Base-by-base conservation (phyloP, 1,140 invertebrate genomes). In the Polyergus mexicanus region DNA sequence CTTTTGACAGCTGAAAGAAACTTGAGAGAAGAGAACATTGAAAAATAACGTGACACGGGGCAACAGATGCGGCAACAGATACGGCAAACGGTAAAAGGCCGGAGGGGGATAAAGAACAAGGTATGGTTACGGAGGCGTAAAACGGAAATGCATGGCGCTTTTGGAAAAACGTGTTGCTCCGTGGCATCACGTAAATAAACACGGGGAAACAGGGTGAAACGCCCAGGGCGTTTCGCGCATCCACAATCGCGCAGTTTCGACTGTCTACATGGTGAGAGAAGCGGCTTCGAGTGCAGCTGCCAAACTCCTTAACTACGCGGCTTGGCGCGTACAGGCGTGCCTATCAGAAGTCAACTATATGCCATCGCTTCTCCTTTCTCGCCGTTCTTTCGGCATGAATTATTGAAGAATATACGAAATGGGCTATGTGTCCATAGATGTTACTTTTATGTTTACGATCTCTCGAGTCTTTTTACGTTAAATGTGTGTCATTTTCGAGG, bases 141-240 rank as follows among this genome's bases (percentile, higher is more conserved):
- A 83, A 83, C 54, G 68, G 28, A 44, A 74, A 66, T 60, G 66
- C 62, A 66, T 32, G 47, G 47, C 68, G 86, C 74, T 76, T 89
- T 88, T 56, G 76, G 86, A 84, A 84, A 90, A 88, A 90, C 88
- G 72, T 88, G 89, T 88, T 68, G 74, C 68, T 56, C 74, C 44
- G 35, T 69, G 60, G 85, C 38, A 58, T 81, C 74, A n/a, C n/a
- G 83, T 78, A 84, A 84, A 89, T 88, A 90, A 90, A 90, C 84
- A 84, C 63, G 28, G 16, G 38, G 54, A 56, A 74, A 74, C 86
- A 75, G 41, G 41, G 56, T 51, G 66, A 85, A 51, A 16, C 47
- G 72, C 65, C 58, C 62, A 56, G 58, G 62, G 44, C 72, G 71
- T 32, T 54, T 60, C 35, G 86, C 63, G 25, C 60, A 58, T 22